Conservation (phyloP, 2,888 invertebrate genomes). For the Hemistola chrysoprasaria region DNA sequence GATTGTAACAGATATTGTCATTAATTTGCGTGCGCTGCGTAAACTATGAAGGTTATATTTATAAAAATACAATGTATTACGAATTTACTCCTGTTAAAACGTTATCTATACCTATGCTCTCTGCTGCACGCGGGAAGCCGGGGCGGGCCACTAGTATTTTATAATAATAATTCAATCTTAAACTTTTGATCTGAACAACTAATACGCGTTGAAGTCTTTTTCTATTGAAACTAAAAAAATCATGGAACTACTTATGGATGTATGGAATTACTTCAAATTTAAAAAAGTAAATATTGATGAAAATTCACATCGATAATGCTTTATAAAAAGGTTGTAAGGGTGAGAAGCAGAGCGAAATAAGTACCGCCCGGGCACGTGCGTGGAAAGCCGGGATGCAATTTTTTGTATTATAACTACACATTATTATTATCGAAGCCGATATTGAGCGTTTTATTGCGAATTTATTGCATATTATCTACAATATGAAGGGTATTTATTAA, state of each 20-base stretch:
- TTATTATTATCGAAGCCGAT: constrained; percentile 52
- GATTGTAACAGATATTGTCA: no score
- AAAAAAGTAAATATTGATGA: constrained; percentile 22
- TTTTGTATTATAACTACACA: constrained; percentile 59
- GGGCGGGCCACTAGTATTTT: no score
- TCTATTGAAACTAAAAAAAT: not conserved
- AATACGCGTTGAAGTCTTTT: constrained; percentile 23
- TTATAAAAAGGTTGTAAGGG: constrained; percentile 40
- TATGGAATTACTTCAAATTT: no score
- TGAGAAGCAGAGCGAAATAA: constrained; percentile 71
- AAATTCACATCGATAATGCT: constrained; percentile 15
- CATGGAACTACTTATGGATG: not conserved
- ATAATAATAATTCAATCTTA: no score
- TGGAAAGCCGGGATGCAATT: constrained; percentile 59
- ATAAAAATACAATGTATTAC: no score
- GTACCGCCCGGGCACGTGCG: constrained; percentile 65
- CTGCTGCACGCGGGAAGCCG: no score
- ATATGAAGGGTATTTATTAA: constrained; percentile 8
- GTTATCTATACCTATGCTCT: no score
- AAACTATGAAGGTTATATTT: no score
- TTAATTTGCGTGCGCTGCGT: no score
- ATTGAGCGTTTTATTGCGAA: constrained; percentile 47
- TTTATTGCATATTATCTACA: constrained; percentile 3
- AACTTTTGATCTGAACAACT: no score
- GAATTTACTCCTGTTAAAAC: no score